Evolutionary conservation across 2,888 invertebrate species (phyloP), one percentile per base, ranked within the genome.

Genomic region (Agrochola circellaris): DNA sequence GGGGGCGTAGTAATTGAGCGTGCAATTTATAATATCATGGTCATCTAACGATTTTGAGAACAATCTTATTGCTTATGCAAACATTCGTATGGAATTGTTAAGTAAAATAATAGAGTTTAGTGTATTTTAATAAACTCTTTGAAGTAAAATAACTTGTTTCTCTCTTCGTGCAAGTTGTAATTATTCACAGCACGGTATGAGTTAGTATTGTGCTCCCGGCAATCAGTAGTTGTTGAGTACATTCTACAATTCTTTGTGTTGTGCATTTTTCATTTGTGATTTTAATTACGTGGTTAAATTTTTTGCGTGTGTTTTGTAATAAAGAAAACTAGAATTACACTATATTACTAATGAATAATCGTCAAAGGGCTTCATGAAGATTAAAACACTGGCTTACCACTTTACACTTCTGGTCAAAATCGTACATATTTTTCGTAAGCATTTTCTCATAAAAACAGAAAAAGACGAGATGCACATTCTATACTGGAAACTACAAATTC

Each of bases 1-100:
- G 77, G 74, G 79, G 83, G 66, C 69, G 76, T 80, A 83, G 89
- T 90, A 91, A 91, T 90, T 91, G 89, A 88, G 88, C 89, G 83
- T 87, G 79, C 83, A 83, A 90, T 89, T 90, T 90, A 89, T 87
- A 89, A 89, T 85, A 62, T 60, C 34, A 71, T 73, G 74, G 70
- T 73, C 82, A 79, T 80, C 81, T 83, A 77, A 81, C 62, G 65
- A 75, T 73, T 74, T 79, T 56, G 23, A 73, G 64, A 70, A 65
- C 66, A 75, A 69, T 75, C 34, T 81, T 60, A 61, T 26, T 62
- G 61, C 68, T 34, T 71, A 54, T 60, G 68, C 8, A 0, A 61
- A 64, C 23, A 65, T 75, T 68, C 13, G 30, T 58, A 60, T 20
- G 23, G 34, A 74, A 60, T 56, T 66, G 68, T 56, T 38, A 66